These are phyloP conservation scores for Orussus abietinus DNA, from an alignment of 1,140 invertebrate genomes.

Conservation along the genomic window DNA sequence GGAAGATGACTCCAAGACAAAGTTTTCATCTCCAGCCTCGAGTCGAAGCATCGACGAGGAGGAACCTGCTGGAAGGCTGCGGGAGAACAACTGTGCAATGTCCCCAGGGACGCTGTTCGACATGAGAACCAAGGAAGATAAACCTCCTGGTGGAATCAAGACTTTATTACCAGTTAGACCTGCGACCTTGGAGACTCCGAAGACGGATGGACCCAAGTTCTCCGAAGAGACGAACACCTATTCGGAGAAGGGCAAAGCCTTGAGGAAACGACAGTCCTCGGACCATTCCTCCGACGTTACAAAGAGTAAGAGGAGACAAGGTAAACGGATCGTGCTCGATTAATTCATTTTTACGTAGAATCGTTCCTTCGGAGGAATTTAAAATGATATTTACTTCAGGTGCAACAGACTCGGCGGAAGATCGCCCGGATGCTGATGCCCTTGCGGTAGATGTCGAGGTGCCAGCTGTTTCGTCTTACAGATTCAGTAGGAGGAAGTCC, in stretches of 20 bases:
- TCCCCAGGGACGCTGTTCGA: conserved; percentile 47
- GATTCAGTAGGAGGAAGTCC: conserved; percentile 46
- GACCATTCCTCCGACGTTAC: conserved; percentile 34
- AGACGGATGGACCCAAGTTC: conserved; percentile 31
- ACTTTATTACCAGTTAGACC: conserved; percentile 54
- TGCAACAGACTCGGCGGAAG: conserved; percentile 23
- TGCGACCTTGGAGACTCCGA: conserved; percentile 19
- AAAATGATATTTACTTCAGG: conserved; percentile 10
- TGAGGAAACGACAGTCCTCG: conserved; percentile 35
- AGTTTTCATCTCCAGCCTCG: conserved; percentile 26
- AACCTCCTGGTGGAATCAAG: conserved; percentile 49
- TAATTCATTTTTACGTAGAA: too few species aligned
- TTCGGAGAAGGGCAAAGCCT: conserved; percentile 26
- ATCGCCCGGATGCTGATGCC: conserved; percentile 43
- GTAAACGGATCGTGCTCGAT: too few species aligned
- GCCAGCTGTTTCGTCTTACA: conserved; percentile 38
- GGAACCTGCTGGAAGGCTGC: conserved; percentile 27
- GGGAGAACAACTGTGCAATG: conserved; percentile 36
- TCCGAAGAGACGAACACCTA: conserved; percentile 30
- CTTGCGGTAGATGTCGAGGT: conserved; percentile 44
- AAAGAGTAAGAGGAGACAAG: conserved; percentile 34
- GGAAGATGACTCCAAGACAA: conserved; percentile 27
- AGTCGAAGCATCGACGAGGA: conserved; percentile 29
- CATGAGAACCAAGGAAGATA: conserved; percentile 43
- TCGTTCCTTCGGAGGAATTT: not conserved